Evolutionary conservation across 2,888 invertebrate genomes (phyloP).

Genomic region (Taphrorychus bicolor): DNA sequence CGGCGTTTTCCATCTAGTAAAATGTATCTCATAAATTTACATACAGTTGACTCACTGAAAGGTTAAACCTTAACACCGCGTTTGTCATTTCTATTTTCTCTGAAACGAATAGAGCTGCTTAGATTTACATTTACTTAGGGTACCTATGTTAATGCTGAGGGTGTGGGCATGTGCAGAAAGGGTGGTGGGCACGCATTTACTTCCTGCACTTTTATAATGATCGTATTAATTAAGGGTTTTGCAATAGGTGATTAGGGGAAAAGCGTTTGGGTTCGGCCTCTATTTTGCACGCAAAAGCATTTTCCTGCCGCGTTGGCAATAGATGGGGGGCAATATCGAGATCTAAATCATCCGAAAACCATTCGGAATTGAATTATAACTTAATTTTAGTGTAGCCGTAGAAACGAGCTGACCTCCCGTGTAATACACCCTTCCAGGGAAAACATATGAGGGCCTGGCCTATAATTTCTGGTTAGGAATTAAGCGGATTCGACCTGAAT

Average conservation of each 20-base stretch:
- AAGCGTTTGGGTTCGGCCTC: background rate
- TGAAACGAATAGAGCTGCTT: no score
- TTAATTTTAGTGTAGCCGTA: constrained; percentile 36
- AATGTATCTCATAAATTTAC: constrained; percentile 1
- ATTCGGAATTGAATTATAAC: constrained; percentile 41
- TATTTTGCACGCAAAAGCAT: constrained; percentile 22
- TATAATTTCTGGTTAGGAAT: constrained; percentile 40
- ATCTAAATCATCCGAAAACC: constrained; percentile 32
- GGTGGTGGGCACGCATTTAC: no score
- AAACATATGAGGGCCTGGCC: constrained; percentile 20
- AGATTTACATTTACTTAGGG: no score
- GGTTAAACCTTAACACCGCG: constrained; percentile 1
- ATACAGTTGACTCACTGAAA: constrained; percentile 1
- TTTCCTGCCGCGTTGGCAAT: constrained; percentile 8
- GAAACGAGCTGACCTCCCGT: constrained; percentile 36
- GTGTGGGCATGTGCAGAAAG: no score
- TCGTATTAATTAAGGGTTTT: background rate
- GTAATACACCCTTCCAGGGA: constrained; percentile 29
- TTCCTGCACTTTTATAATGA: no score
- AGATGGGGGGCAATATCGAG: constrained; percentile 24
- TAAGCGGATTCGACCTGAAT: constrained; percentile 37
- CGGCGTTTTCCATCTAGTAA: constrained; percentile 1
- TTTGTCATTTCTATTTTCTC: background rate
- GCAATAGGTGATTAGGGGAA: background rate
- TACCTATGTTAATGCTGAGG: no score